A percentile compares a stretch with the other conserved stretches of the same genome.
Evolutionary conservation across 2,113 vertebrate genomes (phyloP).

Genomic region (Hemichromis elongatus): DNA sequence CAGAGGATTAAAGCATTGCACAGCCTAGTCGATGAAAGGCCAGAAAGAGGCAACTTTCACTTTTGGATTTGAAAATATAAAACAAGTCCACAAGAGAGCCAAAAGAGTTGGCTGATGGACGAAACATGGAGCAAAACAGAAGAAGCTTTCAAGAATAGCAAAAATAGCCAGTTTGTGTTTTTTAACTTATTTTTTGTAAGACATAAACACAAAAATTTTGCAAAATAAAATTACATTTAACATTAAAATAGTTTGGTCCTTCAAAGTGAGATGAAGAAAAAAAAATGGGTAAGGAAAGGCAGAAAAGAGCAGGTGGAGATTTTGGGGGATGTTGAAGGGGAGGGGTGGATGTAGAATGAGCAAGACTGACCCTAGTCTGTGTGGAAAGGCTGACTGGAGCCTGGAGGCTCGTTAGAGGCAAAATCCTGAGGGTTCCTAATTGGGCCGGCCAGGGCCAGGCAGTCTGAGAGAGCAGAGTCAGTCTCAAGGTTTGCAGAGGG

Average conservation of each 20-base stretch:
- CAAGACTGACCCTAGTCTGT: slow-evolving; percentile 32
- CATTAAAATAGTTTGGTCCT: not conserved
- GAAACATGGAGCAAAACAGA: not conserved
- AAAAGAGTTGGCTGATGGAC: not conserved
- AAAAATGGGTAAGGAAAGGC: not conserved
- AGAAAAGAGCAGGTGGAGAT: slow-evolving; percentile 30
- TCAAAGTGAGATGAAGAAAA: not conserved
- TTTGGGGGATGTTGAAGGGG: not conserved
- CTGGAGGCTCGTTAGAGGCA: slow-evolving; percentile 79
- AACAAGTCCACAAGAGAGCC: not conserved
- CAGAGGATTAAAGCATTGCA: not conserved
- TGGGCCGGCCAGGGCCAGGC: slow-evolving; percentile 85
- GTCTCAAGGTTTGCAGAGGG: slow-evolving; percentile 74
- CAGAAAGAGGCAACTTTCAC: not conserved
- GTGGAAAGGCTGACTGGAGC: slow-evolving; percentile 50
- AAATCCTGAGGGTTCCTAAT: slow-evolving; percentile 92
- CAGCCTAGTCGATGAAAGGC: not conserved
- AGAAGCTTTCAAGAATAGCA: not conserved
- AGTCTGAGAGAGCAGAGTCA: slow-evolving; percentile 83
- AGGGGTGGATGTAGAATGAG: not conserved
- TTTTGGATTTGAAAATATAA: not conserved
- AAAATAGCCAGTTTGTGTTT: not conserved
- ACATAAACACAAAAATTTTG: not conserved
- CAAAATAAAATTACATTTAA: not conserved
- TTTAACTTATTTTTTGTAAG: not conserved